phyloP scores from a whole-genome alignment of 2,888 invertebrate species.

The Ectropis crepuscularia region DNA sequence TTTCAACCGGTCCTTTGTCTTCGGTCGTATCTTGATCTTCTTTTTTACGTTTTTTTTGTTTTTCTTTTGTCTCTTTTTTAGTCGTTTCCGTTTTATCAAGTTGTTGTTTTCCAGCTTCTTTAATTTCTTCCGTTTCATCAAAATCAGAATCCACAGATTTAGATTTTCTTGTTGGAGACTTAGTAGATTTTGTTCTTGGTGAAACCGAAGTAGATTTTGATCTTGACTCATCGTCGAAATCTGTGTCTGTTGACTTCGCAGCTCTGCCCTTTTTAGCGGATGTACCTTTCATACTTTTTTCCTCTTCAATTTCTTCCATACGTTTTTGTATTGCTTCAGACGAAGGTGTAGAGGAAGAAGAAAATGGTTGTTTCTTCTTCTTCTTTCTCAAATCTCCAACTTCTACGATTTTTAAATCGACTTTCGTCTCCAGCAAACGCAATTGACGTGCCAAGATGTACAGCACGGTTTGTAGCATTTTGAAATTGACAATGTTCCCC shows the following conservation, averaged over 20 bases:
- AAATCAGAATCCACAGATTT: background rate
- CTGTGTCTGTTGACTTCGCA: constrained; percentile 24
- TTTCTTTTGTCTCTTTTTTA: constrained; percentile 21
- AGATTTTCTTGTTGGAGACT: background rate
- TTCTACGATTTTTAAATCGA: constrained; percentile 55
- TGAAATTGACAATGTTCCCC: constrained; percentile 65
- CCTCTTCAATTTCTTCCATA: constrained; percentile 11
- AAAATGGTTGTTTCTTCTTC: constrained; percentile 24
- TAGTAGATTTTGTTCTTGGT: no score
- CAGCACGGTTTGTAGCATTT: constrained; percentile 65
- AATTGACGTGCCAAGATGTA: constrained; percentile 69
- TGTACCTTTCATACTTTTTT: constrained; percentile 13
- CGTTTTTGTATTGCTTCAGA: constrained; percentile 14
- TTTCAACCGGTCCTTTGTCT: background rate
- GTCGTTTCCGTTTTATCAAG: background rate
- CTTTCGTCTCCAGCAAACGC: constrained; percentile 65
- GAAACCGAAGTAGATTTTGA: no score
- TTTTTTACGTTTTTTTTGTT: constrained; percentile 22
- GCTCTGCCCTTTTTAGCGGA: constrained; percentile 27
- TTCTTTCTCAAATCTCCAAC: constrained; percentile 18
- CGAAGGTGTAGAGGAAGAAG: constrained; percentile 7
- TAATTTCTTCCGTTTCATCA: background rate
- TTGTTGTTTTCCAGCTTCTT: background rate
- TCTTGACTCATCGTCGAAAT: background rate
- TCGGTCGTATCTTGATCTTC: background rate